phyloP scores from a whole-genome alignment of 2,113 vertebrate genomes.

The Irena cyanogastra region DNA sequence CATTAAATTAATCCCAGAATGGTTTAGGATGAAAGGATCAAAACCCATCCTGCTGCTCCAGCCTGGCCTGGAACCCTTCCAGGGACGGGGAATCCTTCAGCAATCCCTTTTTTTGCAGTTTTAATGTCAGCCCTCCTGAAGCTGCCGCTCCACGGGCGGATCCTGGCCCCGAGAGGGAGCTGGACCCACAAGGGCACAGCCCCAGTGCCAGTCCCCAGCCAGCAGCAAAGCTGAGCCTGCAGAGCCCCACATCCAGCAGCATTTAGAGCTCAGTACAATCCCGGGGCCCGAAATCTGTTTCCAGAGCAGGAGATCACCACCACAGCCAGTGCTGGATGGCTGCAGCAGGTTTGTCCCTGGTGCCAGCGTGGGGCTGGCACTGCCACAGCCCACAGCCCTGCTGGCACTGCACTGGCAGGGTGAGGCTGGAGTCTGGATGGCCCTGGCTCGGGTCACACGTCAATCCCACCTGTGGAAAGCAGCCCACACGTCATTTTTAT shows the following conservation, averaged over 20 bases:
- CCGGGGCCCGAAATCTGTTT: accelerated
- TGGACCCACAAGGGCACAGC: accelerated
- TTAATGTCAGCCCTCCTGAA: neutral
- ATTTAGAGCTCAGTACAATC: accelerated
- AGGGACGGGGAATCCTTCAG: neutral
- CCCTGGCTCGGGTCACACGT: accelerated
- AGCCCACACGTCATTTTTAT: neutral
- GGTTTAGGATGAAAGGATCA: neutral
- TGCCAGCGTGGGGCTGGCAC: neutral
- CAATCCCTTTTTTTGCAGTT: neutral
- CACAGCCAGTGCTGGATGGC: accelerated
- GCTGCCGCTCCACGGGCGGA: accelerated
- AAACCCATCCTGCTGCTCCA: neutral
- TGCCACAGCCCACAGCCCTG: neutral
- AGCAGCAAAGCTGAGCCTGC: neutral
- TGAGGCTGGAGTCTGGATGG: accelerated
- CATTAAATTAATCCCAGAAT: neutral
- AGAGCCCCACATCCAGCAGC: no score
- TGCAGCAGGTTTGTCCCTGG: neutral
- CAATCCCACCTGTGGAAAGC: neutral
- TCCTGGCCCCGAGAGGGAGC: neutral
- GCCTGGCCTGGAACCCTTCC: neutral
- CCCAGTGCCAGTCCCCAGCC: neutral
- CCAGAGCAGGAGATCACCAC: accelerated
- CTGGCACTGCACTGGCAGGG: no score